Evolutionary conservation across 2,888 invertebrate species (phyloP).

Genomic region (Oxytorus armatus): DNA sequence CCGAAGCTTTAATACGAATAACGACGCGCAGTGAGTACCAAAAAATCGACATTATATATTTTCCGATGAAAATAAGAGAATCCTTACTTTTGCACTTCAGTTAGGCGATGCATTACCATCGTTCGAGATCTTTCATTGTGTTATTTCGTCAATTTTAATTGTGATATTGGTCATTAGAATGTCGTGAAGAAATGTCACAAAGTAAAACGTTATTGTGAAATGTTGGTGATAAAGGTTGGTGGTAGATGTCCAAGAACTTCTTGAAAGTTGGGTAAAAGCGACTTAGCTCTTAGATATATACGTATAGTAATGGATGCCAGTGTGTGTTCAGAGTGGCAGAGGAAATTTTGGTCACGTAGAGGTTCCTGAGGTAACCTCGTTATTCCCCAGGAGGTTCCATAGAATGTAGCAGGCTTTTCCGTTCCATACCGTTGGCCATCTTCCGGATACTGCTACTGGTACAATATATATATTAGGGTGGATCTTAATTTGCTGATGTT

Average conservation of each 20-base stretch:
- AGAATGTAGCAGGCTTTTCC: constrained; percentile 68
- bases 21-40: too few relatives aligned
- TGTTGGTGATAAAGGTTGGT: background rate
- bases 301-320: constrained; percentile 9
- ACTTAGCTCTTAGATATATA: constrained; percentile 3
- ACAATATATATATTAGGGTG: constrained; percentile 23
- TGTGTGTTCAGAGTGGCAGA: constrained; percentile 39
- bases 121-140: constrained; percentile 4
- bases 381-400: constrained; percentile 74
- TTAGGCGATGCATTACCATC: constrained; percentile 5
- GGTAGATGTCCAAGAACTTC: background rate
- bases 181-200: background rate
- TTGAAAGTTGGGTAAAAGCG: constrained; percentile 20
- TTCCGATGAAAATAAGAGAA: constrained; percentile 12
- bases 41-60: constrained; percentile 3
- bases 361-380: constrained; percentile 76
- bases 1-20: background rate
- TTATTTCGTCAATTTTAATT: background rate
- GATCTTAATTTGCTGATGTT: too few relatives aligned
- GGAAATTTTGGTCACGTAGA: constrained; percentile 82
- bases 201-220: background rate
- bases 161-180: background rate
- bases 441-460: constrained; percentile 45
- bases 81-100: constrained; percentile 12
- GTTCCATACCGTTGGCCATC: constrained; percentile 32